A percentile compares a stretch with the other conserved stretches of the same genome.
Evolutionary conservation across 2,113 vertebrate genomes (phyloP).

Genomic region (Gymnogyps californianus): DNA sequence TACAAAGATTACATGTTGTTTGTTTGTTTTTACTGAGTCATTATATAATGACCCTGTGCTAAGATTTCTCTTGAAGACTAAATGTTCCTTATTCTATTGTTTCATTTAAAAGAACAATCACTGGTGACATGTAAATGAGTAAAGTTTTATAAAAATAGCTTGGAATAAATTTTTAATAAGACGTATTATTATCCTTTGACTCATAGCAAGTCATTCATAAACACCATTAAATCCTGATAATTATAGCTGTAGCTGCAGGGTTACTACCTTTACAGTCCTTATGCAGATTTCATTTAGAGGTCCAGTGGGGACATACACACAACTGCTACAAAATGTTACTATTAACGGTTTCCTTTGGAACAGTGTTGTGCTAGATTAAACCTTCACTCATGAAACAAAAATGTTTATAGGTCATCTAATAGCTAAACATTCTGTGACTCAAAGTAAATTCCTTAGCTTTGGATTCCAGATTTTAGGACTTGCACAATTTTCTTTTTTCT

Average conservation of each 20-base stretch:
- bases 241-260: conserved; percentile 66
- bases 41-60: conserved; percentile 6
- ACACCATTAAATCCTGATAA: conserved; percentile 70
- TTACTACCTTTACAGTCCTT: conserved; percentile 65
- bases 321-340: conserved; percentile 58
- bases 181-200: conserved; percentile 67
- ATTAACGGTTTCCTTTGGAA: conserved; percentile 58
- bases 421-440: not conserved
- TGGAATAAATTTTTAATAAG: conserved; percentile 72
- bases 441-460: not conserved
- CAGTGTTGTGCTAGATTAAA: conserved; percentile 45
- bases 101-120: conserved; percentile 44
- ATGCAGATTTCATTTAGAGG: conserved; percentile 65
- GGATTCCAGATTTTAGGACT: not conserved
- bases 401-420: conserved; percentile 40
- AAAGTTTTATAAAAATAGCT: conserved; percentile 68
- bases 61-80: not conserved
- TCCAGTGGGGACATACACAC: conserved; percentile 59
- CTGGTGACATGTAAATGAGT: conserved; percentile 52
- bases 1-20: not conserved
- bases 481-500: not conserved
- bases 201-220: conserved; percentile 70
- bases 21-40: conserved; percentile 15
- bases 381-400: conserved; percentile 54
- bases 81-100: conserved; percentile 29